Conservation (phyloP, 2,888 invertebrate species). For the Agrochola lota region DNA sequence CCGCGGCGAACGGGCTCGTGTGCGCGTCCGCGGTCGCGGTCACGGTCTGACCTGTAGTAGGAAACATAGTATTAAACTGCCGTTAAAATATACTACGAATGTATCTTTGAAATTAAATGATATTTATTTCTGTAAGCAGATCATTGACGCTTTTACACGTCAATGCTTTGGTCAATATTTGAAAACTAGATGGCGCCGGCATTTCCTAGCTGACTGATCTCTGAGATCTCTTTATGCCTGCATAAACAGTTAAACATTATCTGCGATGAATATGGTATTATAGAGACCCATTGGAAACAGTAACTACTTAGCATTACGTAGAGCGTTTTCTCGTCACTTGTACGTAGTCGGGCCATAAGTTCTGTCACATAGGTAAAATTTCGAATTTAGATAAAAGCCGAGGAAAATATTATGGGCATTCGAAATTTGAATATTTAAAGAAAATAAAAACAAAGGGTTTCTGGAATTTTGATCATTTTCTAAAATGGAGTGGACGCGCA, state of each 20-base stretch:
- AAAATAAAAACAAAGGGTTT: too few species aligned
- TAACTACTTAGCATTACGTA: not conserved
- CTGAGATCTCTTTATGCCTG: not conserved
- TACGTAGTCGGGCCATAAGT: too few species aligned
- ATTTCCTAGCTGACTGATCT: not conserved
- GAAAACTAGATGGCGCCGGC: not conserved
- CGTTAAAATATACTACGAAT: not conserved
- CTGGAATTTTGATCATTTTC: too few species aligned
- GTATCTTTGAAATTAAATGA: not conserved
- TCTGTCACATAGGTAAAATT: too few species aligned
- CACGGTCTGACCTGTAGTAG: conserved; percentile 58
- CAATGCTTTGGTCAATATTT: not conserved
- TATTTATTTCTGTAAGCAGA: not conserved
- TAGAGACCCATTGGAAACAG: not conserved
- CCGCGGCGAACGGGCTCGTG: conserved; percentile 75
- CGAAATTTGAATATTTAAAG: too few species aligned
- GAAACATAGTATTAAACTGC: not conserved
- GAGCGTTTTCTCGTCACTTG: not conserved
- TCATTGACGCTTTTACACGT: not conserved
- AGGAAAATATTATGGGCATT: too few species aligned
- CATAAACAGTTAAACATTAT: not conserved
- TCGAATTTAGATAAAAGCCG: too few species aligned
- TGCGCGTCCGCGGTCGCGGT: conserved; percentile 56
- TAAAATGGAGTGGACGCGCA: too few species aligned
- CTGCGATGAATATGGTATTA: not conserved